Base-by-base conservation (phyloP, 2,113 vertebrate species). In the Equus przewalskii region DNA sequence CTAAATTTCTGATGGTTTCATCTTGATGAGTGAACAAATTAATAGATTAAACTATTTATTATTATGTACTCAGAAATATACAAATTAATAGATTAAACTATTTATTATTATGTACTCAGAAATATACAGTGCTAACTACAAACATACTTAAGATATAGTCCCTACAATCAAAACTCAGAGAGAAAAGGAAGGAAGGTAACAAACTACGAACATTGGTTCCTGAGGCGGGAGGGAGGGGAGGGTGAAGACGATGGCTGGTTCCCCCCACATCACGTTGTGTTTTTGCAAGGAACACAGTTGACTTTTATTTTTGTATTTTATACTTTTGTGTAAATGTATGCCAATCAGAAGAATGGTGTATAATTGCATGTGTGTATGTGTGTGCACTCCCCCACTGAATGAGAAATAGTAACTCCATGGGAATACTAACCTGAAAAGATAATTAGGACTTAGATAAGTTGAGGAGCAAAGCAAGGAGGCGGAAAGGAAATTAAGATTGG, bases 221-320 rank as follows among this genome's bases (percentile, higher is more conserved):
- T 84, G n/a, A 56, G 30, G 8, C 24, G 19, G 33, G 56, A 79
- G 58, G 5, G 5, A 80, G 46, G 15, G 41, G 26, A 56, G 6
- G n/a, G 6, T 11, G 7, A 91, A 93, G 30, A 65, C 30, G 1
- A 36, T 19, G 70, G 6, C 51, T 62, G 8, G 6, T 46, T 73
- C 62, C 15, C 14, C 9, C 58, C n/a, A 78, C 1, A 54, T 9
- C n/a, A 3, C 36, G 33, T 11, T 97, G 7, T 78, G 18, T 51
- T 82, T 88, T 94, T 58, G 41, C 3, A 72, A 36, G 11, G 30
- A 78, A 54, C 1, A 64, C 41, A 18, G 33, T n/a, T 44, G 6
- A 69, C 26, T 85, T 80, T 95, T 91, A 79, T 22, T 62, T 58
- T 78, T 78, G 4, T 46, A 86, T 92, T 76, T 94, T 82, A 86